Percentiles rank a stretch among this genome's conserved stretches.
These are phyloP conservation scores for Pollicipes pollicipes DNA, from an alignment of 1,140 invertebrate genomes.

Conservation along the genomic window DNA sequence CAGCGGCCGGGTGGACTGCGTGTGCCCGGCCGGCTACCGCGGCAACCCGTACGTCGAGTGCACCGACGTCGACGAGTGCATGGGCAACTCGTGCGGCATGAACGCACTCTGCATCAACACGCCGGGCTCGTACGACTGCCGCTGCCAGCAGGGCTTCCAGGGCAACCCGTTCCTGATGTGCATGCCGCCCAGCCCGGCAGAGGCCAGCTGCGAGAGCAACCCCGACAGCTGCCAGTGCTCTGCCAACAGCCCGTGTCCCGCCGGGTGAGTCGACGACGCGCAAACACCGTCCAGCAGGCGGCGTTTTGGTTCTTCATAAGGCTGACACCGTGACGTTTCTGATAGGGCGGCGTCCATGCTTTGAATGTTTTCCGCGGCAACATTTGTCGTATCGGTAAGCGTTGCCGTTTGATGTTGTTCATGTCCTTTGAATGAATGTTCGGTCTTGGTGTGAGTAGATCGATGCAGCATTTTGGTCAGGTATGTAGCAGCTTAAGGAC, in stretches of 20 bases:
- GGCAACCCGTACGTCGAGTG: slow-evolving; percentile 75
- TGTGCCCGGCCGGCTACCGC: slow-evolving; percentile 57
- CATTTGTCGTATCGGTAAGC: too few relatives aligned
- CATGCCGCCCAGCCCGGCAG: slow-evolving; percentile 31
- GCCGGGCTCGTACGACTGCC: slow-evolving; percentile 65
- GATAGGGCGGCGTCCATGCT: too few relatives aligned
- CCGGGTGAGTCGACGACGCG: slow-evolving; percentile 30
- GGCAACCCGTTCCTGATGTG: slow-evolving; percentile 73
- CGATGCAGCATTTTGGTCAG: too few relatives aligned
- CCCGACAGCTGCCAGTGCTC: slow-evolving; percentile 47
- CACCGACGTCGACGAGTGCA: slow-evolving; percentile 63
- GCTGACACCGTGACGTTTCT: too few relatives aligned
- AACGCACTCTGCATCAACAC: slow-evolving; percentile 78
- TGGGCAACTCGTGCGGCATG: slow-evolving; percentile 53
- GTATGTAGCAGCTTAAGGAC: too few relatives aligned
- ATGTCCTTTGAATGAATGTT: too few relatives aligned
- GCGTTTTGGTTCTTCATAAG: too few relatives aligned
- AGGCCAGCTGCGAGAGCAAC: slow-evolving; percentile 37
- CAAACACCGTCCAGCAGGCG: too few relatives aligned
- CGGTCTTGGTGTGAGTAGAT: too few relatives aligned
- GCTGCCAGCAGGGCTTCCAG: slow-evolving; percentile 55
- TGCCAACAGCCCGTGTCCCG: slow-evolving; percentile 46
- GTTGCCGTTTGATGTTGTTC: too few relatives aligned
- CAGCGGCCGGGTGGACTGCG: slow-evolving; percentile 51
- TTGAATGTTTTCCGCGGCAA: too few relatives aligned